Conservation (phyloP, 1,140 invertebrate species). For the Nixonia krombeini region DNA sequence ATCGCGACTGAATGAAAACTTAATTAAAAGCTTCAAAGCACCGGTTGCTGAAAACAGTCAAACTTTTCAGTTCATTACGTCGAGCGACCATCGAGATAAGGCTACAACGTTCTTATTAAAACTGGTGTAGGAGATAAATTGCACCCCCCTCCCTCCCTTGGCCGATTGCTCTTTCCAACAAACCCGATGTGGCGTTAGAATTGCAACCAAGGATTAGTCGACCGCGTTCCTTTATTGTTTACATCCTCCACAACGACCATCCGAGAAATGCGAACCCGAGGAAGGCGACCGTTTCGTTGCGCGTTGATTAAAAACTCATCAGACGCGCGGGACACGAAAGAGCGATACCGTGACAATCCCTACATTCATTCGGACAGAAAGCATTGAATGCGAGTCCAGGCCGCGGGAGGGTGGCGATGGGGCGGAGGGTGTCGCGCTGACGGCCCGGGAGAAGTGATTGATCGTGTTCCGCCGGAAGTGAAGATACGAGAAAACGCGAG, state of each 20-base stretch:
- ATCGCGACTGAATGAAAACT: conserved; percentile 32
- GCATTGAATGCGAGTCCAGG: conserved; percentile 51
- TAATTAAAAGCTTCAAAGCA: conserved; percentile 26
- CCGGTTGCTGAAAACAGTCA: background rate
- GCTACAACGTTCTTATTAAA: conserved; percentile 11
- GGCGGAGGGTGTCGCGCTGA: conserved; percentile 68
- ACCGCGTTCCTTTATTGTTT: too few species aligned
- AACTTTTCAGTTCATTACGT: conserved; percentile 9
- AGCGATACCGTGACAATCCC: conserved; percentile 49
- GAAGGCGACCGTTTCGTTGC: too few species aligned
- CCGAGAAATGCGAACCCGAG: too few species aligned
- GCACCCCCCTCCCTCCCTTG: too few species aligned
- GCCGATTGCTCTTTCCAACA: too few species aligned
- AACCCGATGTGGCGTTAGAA: too few species aligned
- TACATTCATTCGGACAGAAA: conserved; percentile 50
- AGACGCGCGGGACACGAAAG: conserved; percentile 40
- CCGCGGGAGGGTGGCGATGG: conserved; percentile 59
- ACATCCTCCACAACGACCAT: too few species aligned
- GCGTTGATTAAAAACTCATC: conserved; percentile 49
- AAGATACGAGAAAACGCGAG: conserved; percentile 49
- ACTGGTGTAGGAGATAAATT: conserved; percentile 22
- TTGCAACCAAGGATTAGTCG: too few species aligned
- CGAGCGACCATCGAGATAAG: conserved; percentile 29
- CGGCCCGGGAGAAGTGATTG: conserved; percentile 69
- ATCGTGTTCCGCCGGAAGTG: conserved; percentile 71